Percentiles rank a stretch among this genome's conserved stretches.
These are phyloP conservation scores for roundworm (Caenorhabditis elegans) DNA, from an alignment of 1,140 invertebrate species.

Conservation along the genomic window DNA sequence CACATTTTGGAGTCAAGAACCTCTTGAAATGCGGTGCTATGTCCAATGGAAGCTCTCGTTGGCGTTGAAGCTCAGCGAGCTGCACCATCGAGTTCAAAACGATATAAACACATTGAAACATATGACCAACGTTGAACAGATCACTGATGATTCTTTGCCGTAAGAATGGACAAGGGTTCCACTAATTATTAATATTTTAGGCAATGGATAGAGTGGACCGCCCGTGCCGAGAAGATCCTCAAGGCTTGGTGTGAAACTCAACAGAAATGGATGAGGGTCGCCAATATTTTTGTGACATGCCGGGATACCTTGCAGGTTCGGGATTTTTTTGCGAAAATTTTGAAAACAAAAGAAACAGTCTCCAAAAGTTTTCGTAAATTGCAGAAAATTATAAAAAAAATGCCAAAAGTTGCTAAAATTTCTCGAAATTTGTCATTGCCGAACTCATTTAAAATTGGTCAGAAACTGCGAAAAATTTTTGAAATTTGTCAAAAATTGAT, in stretches of 20 bases:
- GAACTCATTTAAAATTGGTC: too few species aligned
- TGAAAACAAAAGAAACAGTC: too few species aligned
- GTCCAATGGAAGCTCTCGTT: background rate
- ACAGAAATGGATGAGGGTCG: conserved; percentile 35
- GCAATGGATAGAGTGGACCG: background rate
- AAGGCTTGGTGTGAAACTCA: background rate
- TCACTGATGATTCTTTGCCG: background rate
- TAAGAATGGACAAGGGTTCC: background rate
- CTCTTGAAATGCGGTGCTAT: background rate
- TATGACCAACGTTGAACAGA: conserved; percentile 15
- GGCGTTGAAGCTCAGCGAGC: background rate
- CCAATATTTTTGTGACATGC: conserved; percentile 31
- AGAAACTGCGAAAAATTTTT: too few species aligned
- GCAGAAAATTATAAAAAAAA: too few species aligned
- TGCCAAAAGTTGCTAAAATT: too few species aligned
- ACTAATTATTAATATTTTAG: background rate
- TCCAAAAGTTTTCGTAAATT: too few species aligned
- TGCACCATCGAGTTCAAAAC: background rate
- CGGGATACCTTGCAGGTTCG: conserved; percentile 28
- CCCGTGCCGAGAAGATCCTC: background rate
- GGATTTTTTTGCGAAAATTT: too few species aligned
- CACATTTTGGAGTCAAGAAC: conserved; percentile 29
- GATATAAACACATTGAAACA: conserved; percentile 8
- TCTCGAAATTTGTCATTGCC: too few species aligned
- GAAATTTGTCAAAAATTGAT: too few species aligned